phyloP scores from a whole-genome alignment of 2,113 vertebrate species.

The Takifugu bimaculatus region DNA sequence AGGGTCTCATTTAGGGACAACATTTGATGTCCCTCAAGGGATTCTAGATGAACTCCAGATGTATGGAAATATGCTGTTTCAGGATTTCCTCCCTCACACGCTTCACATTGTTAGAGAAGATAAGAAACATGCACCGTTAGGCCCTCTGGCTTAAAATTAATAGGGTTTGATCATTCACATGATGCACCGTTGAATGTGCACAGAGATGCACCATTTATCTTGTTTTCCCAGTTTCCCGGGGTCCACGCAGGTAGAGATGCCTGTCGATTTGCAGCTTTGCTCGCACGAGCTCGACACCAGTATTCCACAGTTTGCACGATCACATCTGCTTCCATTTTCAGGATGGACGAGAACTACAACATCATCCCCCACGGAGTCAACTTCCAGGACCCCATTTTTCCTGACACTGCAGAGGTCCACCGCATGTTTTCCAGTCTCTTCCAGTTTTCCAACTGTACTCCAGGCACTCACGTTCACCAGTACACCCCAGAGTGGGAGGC shows the following conservation, averaged over 20 bases:
- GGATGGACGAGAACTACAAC: slow-evolving; percentile 84
- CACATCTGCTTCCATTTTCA: slow-evolving; percentile 26
- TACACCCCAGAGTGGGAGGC: slow-evolving; percentile 78
- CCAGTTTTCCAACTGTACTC: slow-evolving; percentile 81
- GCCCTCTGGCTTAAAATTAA: slow-evolving; percentile 33
- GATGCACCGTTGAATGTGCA: slow-evolving; percentile 20
- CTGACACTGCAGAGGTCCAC: slow-evolving; percentile 77
- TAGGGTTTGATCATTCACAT: slow-evolving; percentile 29
- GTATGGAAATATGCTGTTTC: slow-evolving; percentile 37
- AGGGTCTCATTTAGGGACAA: slow-evolving; percentile 31
- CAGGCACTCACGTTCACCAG: slow-evolving; percentile 75
- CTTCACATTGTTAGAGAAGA: slow-evolving; percentile 31
- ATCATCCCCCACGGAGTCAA: slow-evolving; percentile 83
- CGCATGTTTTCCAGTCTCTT: slow-evolving; percentile 80
- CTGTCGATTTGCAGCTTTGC: neutral
- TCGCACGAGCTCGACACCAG: too few relatives aligned
- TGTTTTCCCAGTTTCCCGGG: neutral
- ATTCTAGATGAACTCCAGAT: slow-evolving; percentile 64
- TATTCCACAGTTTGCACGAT: too few relatives aligned
- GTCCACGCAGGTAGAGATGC: neutral
- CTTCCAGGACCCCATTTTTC: slow-evolving; percentile 82
- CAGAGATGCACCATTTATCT: slow-evolving; percentile 19
- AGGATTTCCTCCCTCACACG: slow-evolving; percentile 38
- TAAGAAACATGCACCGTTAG: slow-evolving; percentile 43
- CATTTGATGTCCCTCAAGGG: slow-evolving; percentile 54